Percentiles rank a stretch among this genome's conserved stretches.
Conservation (phyloP, 2,797 vertebrate species). For the Catamblyrhynchus diadema region DNA sequence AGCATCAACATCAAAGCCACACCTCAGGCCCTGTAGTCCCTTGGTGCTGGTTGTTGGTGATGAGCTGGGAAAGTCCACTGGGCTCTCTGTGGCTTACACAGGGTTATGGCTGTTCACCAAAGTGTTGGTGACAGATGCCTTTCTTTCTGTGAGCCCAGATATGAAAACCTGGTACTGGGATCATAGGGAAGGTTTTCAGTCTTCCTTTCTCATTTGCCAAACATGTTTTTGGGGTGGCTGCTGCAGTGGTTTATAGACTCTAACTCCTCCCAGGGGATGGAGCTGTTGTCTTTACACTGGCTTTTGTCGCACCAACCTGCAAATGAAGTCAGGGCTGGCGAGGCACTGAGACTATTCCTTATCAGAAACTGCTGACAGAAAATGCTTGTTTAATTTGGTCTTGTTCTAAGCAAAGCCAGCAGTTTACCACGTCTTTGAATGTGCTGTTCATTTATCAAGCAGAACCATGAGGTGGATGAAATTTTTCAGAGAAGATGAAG, state of each 20-base stretch:
- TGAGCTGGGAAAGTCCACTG: not conserved
- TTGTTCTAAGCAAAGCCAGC: not conserved
- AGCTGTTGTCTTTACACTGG: not conserved
- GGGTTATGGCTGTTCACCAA: not conserved
- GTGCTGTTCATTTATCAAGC: not conserved
- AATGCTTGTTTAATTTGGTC: not conserved
- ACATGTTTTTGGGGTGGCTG: not conserved
- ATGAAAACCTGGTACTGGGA: not conserved
- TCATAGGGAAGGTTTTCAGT: not conserved
- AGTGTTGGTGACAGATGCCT: not conserved
- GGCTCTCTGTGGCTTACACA: not conserved
- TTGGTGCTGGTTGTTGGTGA: rapidly evolving
- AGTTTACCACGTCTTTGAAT: not conserved
- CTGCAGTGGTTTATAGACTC: not conserved
- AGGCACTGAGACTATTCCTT: not conserved
- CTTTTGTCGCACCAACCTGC: not conserved
- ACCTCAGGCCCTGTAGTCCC: not conserved
- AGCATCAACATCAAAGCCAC: not conserved
- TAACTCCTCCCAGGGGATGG: not conserved
- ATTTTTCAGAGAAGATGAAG: conserved; percentile 33
- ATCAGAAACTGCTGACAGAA: not conserved
- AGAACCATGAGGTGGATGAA: not conserved
- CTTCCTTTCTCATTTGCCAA: not conserved
- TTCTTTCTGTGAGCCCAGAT: not conserved
- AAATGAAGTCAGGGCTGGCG: not conserved